Base-by-base conservation (phyloP, 2,888 invertebrate genomes). In the Apotomis betuletana region DNA sequence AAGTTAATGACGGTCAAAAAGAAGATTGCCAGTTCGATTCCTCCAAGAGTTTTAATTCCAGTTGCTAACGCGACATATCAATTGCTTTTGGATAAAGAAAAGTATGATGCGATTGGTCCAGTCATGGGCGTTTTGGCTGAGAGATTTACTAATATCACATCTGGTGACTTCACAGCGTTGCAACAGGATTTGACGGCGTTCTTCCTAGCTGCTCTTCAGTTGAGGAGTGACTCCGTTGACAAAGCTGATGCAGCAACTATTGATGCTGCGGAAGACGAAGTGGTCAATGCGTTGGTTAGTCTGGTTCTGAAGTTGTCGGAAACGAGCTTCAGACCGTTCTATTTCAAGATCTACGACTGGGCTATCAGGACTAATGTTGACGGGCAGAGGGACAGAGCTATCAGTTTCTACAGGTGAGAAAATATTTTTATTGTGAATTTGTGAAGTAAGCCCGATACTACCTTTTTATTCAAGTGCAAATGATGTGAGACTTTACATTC, bases 221-320 rank as follows among this genome's bases (percentile, higher is more conserved):
- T 97, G 76, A 92, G 97, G 60, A 91, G 94, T 58, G 94, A 95
- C 69, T 88, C 94, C 3, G 81, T 81, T 3, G 90, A 87, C 5
- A 87, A 85, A 15, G 81, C 90, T 0, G 85, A 90, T 67, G 75
- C 82, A 5, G 80, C 85, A 3, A 79, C 89, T 2, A 92, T 96
- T 0, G 93, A 94, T 51, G 81, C 83, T 12, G 95, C 97, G 0
- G 98, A 99, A 89, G 94, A 94, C 13, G 94, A 95, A 80, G 95
- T 97, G 0, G 95, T 97, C 0, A 95, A 96, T 77, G 95, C 97
- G 0, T 90, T 98, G n/a, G 96, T 97, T 1, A 94, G 95, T 63
- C 94, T 98, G 79, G 96, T 98, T 41, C 89, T 99, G 64, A 98
- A 98, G 87, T 90, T 99, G 44, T 98, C 98, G 0, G 99, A 99